These are phyloP conservation scores for Lycaon pictus DNA, from an alignment of 2,113 vertebrate species.

Conservation along the genomic window DNA sequence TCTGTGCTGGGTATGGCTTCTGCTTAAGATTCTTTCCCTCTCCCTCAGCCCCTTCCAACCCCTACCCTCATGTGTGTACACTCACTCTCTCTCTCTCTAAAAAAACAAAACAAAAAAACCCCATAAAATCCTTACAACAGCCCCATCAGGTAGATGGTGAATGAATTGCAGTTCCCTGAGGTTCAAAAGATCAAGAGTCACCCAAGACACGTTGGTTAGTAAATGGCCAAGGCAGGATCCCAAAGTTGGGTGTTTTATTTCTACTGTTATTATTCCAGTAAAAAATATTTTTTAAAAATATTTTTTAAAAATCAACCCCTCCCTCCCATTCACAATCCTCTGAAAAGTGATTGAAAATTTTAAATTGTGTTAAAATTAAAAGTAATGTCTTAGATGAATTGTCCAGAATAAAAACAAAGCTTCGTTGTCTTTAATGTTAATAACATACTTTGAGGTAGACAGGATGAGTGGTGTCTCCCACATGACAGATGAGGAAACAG, in stretches of 20 bases:
- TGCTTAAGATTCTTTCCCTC: not conserved
- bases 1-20: not conserved
- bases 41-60: not conserved
- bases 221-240: not conserved
- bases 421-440: not conserved
- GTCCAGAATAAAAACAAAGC: not conserved
- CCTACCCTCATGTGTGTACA: not conserved
- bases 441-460: not conserved
- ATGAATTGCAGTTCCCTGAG: not conserved
- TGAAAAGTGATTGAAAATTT: conserved; percentile 13
- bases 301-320: not conserved
- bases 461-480: not conserved
- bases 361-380: conserved; percentile 35
- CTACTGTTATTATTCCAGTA: not conserved
- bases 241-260: conserved; percentile 11
- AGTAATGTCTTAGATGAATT: not conserved
- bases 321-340: not conserved
- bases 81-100: not conserved
- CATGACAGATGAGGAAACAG: not conserved
- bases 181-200: not conserved
- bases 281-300: not conserved
- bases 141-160: not conserved
- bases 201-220: rapidly evolving
- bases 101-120: not conserved
- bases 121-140: not conserved